phyloP scores from a whole-genome alignment of 2,888 invertebrate species.

The Nomada goodeniana region DNA sequence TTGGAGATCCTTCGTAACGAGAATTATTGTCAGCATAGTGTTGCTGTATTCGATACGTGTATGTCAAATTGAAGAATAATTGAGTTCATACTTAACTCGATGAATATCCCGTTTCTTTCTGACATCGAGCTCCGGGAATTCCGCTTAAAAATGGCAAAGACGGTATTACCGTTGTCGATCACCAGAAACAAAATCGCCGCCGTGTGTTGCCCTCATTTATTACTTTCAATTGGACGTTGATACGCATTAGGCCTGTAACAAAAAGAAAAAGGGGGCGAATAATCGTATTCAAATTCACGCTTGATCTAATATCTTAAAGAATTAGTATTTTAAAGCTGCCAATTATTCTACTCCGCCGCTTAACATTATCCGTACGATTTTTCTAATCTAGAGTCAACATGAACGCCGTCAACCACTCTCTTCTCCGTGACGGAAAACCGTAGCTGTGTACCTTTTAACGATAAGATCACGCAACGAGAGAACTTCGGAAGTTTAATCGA shows the following conservation, averaged over 20 bases:
- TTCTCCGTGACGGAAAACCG: background rate
- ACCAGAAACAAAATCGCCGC: background rate
- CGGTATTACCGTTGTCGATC: no score
- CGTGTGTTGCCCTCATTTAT: slow-evolving; percentile 36
- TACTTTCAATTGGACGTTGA: slow-evolving; percentile 35
- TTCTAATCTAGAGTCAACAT: slow-evolving; percentile 32
- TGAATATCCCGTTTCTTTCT: no score
- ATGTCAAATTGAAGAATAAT: no score
- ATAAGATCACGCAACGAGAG: background rate
- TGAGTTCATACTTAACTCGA: no score
- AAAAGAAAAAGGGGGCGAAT: slow-evolving; percentile 36
- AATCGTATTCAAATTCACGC: slow-evolving; percentile 32
- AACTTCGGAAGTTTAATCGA: background rate
- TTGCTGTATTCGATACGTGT: no score
- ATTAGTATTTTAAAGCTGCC: slow-evolving; percentile 31
- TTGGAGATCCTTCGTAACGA: no score
- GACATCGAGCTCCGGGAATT: no score
- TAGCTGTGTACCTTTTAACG: background rate
- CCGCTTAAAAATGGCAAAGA: no score
- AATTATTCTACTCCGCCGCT: slow-evolving; percentile 28
- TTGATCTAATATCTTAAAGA: slow-evolving; percentile 48
- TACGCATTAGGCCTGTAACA: slow-evolving; percentile 31
- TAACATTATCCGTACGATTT: slow-evolving; percentile 25
- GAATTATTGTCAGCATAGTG: no score
- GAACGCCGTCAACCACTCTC: background rate